Evolutionary conservation across 1,140 invertebrate genomes (phyloP), one percentile per base, ranked within the genome.

Genomic region (Neodiprion pinetum): DNA sequence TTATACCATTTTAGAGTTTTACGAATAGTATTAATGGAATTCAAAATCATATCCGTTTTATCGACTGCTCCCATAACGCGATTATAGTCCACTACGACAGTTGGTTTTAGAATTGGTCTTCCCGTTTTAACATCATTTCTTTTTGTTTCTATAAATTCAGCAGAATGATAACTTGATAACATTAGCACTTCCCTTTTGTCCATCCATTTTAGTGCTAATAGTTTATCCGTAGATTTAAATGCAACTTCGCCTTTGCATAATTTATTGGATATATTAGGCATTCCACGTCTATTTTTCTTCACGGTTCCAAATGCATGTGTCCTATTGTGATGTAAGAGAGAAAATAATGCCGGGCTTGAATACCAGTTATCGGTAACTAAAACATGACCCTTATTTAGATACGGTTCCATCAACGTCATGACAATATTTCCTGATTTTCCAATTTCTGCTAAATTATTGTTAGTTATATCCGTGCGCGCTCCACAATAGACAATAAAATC

Each of bases 311-410:
- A 82, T 12, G 66, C 77, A 76, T 79, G 75, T 11, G 83, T 86
- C 70, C 79, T 73, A 53, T 78, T 77, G 8, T 76, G 14, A 49
- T 80, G 73, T 9, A 85, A 76, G 9, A 73, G 78, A 50, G 80
- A 48, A 40, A 75, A 80, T 11, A 87, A 74, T 21, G 14, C 67
- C n/a, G 83, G 83, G 70, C 81, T 82, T 8, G 82, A 84, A 72
- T 87, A 88, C 72, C 76, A 87, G 76, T 85, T 87, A 75, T 88
- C 86, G 0, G 82, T 79, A 72, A 80, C 83, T 11, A 88, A 67
- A 5, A 77, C 76, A 76, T 87, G 84, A 2, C 80, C 77, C 73
- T 76, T 75, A 14, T 79, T 72, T 67, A 82, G 74, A 69, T 84
- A 80, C 12, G 76, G 78, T 70, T 80, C 21, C 53, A 85, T 73